These are phyloP conservation scores for Hylyphantes graminicola DNA, from an alignment of 1,140 invertebrate species.

Conservation along the genomic window DNA sequence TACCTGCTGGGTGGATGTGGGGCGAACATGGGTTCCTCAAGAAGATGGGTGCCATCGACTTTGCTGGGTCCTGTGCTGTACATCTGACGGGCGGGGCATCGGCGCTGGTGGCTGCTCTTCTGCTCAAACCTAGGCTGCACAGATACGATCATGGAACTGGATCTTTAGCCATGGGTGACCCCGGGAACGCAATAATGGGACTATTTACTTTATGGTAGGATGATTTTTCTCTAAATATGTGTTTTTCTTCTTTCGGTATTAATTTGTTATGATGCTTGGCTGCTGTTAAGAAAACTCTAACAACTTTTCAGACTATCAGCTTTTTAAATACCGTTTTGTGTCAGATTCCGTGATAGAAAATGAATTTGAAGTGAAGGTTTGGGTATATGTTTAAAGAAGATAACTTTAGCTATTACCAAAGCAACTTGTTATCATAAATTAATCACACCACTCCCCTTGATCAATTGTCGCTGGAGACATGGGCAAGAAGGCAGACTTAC, in stretches of 20 bases:
- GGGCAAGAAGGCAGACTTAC: constrained; percentile 81
- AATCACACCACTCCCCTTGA: no score
- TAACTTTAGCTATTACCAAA: no score
- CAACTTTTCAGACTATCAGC: neutral
- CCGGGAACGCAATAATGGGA: constrained; percentile 90
- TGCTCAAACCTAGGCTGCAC: constrained; percentile 87
- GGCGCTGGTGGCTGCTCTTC: constrained; percentile 86
- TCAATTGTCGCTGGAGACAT: constrained; percentile 66
- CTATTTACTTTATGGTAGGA: constrained; percentile 87
- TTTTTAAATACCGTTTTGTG: no score
- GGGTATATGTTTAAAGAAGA: no score
- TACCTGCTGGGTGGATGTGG: constrained; percentile 93
- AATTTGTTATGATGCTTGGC: neutral
- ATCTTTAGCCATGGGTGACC: constrained; percentile 83
- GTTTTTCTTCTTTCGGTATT: neutral
- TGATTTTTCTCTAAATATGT: neutral
- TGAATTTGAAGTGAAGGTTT: no score
- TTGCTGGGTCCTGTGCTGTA: constrained; percentile 90
- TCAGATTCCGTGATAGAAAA: no score
- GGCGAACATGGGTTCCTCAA: constrained; percentile 86
- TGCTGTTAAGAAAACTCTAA: neutral
- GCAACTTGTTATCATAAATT: no score
- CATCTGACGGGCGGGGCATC: constrained; percentile 84
- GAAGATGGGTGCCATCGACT: constrained; percentile 83
- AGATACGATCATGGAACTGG: constrained; percentile 81